Percentiles rank a stretch among this genome's conserved stretches.
Conservation (phyloP, 2,113 vertebrate genomes). For the Albula goreensis region DNA sequence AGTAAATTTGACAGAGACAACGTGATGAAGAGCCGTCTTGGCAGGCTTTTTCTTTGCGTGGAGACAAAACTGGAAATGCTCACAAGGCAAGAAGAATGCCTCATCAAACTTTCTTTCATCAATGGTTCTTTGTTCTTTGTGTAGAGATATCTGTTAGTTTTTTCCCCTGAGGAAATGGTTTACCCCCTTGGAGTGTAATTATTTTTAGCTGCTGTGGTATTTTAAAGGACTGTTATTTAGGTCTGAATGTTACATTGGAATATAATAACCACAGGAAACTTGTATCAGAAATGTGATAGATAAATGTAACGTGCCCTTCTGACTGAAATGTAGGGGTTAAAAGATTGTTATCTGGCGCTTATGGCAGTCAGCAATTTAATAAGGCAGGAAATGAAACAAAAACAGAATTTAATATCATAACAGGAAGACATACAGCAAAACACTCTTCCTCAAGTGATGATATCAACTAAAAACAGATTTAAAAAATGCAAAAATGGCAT, state of each 20-base stretch:
- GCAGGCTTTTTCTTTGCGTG: background rate
- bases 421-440: background rate
- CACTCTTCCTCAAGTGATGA: background rate
- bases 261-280: too few relatives aligned
- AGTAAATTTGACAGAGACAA: conserved; percentile 5
- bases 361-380: background rate
- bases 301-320: too few relatives aligned
- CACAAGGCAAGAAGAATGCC: background rate
- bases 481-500: background rate
- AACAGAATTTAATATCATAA: background rate
- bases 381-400: background rate
- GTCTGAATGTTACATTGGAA: too few relatives aligned
- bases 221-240: background rate
- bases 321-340: background rate
- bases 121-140: background rate
- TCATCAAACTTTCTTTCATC: conserved; percentile 6
- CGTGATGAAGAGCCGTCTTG: background rate
- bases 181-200: background rate
- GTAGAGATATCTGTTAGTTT: background rate
- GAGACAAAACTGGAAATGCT: background rate
- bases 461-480: background rate
- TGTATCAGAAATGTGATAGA: too few relatives aligned
- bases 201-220: background rate
- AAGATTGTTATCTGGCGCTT: background rate
- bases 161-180: conserved; percentile 5